These are phyloP conservation scores for Eristalis pertinax DNA, from an alignment of 2,888 invertebrate species.

Conservation along the genomic window DNA sequence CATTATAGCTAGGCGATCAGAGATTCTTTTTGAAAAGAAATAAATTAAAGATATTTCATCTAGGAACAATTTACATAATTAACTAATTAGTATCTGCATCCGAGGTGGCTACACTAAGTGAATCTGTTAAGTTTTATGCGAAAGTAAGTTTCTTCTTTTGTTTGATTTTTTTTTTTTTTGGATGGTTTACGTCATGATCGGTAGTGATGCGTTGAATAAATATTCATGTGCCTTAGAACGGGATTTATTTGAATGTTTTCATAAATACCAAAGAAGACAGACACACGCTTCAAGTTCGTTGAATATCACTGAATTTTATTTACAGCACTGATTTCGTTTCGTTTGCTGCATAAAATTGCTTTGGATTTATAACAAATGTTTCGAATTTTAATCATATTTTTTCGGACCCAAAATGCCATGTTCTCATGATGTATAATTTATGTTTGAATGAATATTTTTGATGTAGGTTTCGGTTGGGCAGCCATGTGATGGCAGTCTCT, in stretches of 20 bases:
- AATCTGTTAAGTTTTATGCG: slow-evolving; percentile 19
- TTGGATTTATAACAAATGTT: slow-evolving; percentile 11
- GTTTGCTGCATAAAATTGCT: slow-evolving; percentile 28
- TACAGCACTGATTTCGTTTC: neutral
- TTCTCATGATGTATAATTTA: neutral
- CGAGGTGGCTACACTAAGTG: slow-evolving; percentile 50
- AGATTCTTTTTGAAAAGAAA: neutral
- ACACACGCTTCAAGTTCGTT: slow-evolving; percentile 10
- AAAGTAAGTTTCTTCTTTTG: slow-evolving; percentile 13
- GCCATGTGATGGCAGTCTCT: no score
- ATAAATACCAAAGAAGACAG: slow-evolving; percentile 44
- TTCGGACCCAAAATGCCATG: neutral
- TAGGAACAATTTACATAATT: slow-evolving; percentile 58
- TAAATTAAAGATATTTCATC: slow-evolving; percentile 27
- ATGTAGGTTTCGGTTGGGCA: no score
- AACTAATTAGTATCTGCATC: slow-evolving; percentile 62
- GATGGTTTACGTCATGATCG: slow-evolving; percentile 38
- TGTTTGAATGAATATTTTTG: neutral
- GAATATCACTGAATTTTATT: slow-evolving; percentile 25
- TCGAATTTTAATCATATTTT: neutral
- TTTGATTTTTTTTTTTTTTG: neutral
- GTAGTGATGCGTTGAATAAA: slow-evolving; percentile 38
- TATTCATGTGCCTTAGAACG: slow-evolving; percentile 52
- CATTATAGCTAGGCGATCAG: slow-evolving; percentile 41
- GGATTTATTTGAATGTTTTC: slow-evolving; percentile 44